Conservation (phyloP, 2,113 vertebrate species). For the Anolis sagrei region DNA sequence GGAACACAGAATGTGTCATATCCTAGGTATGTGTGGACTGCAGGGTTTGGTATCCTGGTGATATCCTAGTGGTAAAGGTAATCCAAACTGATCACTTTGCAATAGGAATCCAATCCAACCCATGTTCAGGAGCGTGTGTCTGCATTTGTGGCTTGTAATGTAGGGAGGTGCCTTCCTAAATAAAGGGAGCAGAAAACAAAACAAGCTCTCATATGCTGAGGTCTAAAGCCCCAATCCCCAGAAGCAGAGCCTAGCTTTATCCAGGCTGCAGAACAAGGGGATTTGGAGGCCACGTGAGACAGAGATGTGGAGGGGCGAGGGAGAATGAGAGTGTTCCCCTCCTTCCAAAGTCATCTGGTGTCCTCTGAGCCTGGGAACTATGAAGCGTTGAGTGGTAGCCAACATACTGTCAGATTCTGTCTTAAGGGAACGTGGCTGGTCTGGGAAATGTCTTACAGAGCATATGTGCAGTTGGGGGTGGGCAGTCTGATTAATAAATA, state of each 20-base stretch:
- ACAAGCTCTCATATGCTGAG: not conserved
- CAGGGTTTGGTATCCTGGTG: not conserved
- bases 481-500: not conserved
- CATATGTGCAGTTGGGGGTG: not conserved
- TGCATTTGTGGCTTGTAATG: not conserved
- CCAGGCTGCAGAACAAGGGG: conserved; percentile 3
- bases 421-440: not conserved
- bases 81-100: not conserved
- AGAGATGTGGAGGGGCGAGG: no score
- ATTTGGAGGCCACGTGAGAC: conserved; percentile 15
- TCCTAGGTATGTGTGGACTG: not conserved
- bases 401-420: not conserved
- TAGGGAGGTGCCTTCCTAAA: not conserved
- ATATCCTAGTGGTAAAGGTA: not conserved
- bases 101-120: no score
- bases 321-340: not conserved
- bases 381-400: not conserved
- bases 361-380: conserved; percentile 20
- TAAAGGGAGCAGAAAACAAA: not conserved
- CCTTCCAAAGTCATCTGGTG: not conserved
- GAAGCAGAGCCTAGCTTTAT: not conserved
- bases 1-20: not conserved
- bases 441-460: not conserved
- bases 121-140: not conserved
- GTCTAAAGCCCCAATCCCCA: not conserved